These are phyloP conservation scores for Glossosoma conforme DNA, from an alignment of 1,140 invertebrate species.

Conservation along the genomic window DNA sequence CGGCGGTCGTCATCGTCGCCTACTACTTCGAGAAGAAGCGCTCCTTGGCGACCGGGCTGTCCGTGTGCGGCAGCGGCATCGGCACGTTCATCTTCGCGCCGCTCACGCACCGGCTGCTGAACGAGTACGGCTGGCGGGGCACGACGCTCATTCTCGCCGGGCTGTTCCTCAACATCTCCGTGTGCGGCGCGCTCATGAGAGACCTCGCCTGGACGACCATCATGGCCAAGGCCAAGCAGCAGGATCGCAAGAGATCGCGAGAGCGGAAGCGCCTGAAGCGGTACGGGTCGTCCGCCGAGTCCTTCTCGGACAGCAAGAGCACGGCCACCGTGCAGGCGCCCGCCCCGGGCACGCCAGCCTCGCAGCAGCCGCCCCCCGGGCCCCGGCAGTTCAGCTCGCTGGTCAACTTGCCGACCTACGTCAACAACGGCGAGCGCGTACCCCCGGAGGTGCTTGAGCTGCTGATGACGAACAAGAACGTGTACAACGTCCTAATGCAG, in stretches of 20 bases:
- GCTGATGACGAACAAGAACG: constrained; percentile 62
- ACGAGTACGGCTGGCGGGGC: constrained; percentile 81
- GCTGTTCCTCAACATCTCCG: constrained; percentile 79
- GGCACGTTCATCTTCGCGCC: constrained; percentile 91
- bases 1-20: constrained; percentile 89
- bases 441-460: constrained; percentile 69
- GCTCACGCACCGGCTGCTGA: constrained; percentile 69
- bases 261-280: constrained; percentile 57
- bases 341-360: constrained; percentile 34
- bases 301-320: constrained; percentile 63
- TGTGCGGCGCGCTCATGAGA: constrained; percentile 80
- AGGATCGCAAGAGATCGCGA: constrained; percentile 56
- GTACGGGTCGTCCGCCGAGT: constrained; percentile 58
- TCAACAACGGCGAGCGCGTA: constrained; percentile 70
- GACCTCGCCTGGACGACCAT: constrained; percentile 72
- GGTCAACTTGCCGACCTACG: constrained; percentile 76
- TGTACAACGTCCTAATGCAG: constrained; percentile 65
- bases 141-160: constrained; percentile 77
- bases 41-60: constrained; percentile 88
- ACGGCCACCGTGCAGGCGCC: constrained; percentile 58
- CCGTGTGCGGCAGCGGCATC: constrained; percentile 85
- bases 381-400: constrained; percentile 68
- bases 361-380: constrained; percentile 42
- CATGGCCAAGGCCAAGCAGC: constrained; percentile 57
- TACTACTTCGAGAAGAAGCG: constrained; percentile 93